phyloP scores from a whole-genome alignment of 2,113 vertebrate genomes.

The Sinocyclocheilus anshuiensis region DNA sequence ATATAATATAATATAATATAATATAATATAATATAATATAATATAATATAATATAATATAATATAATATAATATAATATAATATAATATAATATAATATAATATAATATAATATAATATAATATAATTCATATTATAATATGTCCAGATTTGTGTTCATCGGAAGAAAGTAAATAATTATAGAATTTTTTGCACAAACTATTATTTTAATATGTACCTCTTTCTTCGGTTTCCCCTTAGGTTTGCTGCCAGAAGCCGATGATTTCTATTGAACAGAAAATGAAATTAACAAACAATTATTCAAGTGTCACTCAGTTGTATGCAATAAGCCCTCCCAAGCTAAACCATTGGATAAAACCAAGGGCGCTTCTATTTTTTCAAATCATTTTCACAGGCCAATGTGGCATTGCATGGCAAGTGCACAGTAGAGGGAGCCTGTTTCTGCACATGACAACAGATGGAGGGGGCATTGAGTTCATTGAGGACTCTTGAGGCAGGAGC shows the following conservation, averaged over 20 bases:
- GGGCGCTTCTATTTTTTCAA: not conserved
- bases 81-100: not conserved
- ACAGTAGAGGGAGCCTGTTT: slow-evolving; percentile 43
- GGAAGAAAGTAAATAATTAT: not conserved
- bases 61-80: not conserved
- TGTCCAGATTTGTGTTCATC: not conserved
- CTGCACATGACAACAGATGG: slow-evolving; percentile 48
- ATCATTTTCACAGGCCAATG: not conserved
- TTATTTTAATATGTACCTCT: slow-evolving; percentile 39
- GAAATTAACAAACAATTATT: not conserved
- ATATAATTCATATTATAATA: too few relatives aligned
- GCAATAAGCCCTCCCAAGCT: too few relatives aligned
- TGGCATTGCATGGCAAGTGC: not conserved
- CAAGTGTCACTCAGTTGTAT: not conserved
- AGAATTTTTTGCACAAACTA: not conserved
- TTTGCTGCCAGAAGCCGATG: slow-evolving; percentile 44
- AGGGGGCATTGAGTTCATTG: slow-evolving; percentile 54
- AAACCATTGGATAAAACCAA: not conserved
- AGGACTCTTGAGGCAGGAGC: slow-evolving; percentile 46
- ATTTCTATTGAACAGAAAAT: slow-evolving; percentile 48
- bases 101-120: too few relatives aligned
- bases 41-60: too few relatives aligned
- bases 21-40: too few relatives aligned
- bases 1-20: too few relatives aligned
- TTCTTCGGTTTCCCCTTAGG: slow-evolving; percentile 55